Evolutionary conservation across 2,113 vertebrate species (phyloP).

Genomic region (Microcebus lehilahytsara): DNA sequence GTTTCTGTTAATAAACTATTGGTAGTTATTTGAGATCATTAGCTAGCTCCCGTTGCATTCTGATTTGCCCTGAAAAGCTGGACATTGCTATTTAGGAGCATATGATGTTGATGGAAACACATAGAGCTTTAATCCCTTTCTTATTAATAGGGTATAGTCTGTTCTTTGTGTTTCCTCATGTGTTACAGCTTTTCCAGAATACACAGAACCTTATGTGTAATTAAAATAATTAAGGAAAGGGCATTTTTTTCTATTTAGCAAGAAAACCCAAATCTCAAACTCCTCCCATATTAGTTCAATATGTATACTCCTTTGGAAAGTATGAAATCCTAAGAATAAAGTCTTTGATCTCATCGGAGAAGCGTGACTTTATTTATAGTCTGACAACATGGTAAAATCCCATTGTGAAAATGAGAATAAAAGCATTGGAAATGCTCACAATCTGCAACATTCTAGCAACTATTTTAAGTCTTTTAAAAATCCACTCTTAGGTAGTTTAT

Average conservation of each 20-base stretch:
- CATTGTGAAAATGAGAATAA: neutral
- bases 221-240: constrained; percentile 13
- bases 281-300: neutral
- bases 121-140: neutral
- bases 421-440: neutral
- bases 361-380: neutral
- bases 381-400: neutral
- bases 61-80: neutral
- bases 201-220: neutral
- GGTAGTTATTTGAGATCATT: neutral
- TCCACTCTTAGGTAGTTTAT: neutral
- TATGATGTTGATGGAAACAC: neutral
- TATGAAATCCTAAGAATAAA: constrained; percentile 25
- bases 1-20: neutral
- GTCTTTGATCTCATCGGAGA: constrained; percentile 13
- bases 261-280: neutral
- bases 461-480: neutral
- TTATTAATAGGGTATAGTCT: neutral
- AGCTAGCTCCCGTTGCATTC: neutral
- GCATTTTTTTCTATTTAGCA: neutral
- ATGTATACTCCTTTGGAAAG: neutral
- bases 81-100: neutral
- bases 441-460: neutral
- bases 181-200: neutral
- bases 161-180: neutral